Base-by-base conservation (phyloP, 2,113 vertebrate genomes). In the Callorhinus ursinus region DNA sequence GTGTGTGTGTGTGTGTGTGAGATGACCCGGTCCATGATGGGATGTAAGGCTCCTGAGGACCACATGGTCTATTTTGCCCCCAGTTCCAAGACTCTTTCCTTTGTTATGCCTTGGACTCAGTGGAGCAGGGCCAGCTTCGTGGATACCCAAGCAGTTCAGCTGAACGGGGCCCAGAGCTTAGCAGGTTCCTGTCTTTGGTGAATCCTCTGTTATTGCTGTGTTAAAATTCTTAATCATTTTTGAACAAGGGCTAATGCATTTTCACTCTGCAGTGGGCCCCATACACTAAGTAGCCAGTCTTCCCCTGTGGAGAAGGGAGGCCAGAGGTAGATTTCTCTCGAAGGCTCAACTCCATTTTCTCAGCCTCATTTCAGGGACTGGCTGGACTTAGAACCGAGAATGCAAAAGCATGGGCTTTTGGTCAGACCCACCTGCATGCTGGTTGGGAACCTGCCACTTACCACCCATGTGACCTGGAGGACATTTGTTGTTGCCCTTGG, bases 161-260 rank as follows among this genome's bases (percentile, higher is more conserved):
- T 22, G 67, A 51, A 67, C 2, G 2, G 16, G 9, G 10, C 21
- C 10, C 57, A 36, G 69, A 12, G 4, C 46, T 83, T 9, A 39
- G 65, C 55, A 61, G 42, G 1, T 57, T 51, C 36, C 26, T 9
- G 15, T 57, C 7, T 96, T 96, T 57, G 26, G 8, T 74, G 49
- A 55, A 74, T 80, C 33, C 2, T 67, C 26, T 65, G 18, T 19
- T n/a, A 9, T 80, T 1, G 9, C 33, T 74, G 26, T 79, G 76
- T 63, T 61, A 65, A 92, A 92, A 92, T 55, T 88, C 22, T 93
- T 71, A 74, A n/a, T 85, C n/a, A 9, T 39, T 59, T 77, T 84
- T 94, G 81, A 88, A 88, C 33, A 65, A 69, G 24, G 12, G 24
- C 10, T 69, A 57, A 22, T 49, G 19, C 9, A 55, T 69, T 71